phyloP scores from a whole-genome alignment of 1,140 invertebrate genomes.

The Drosophila repleta region DNA sequence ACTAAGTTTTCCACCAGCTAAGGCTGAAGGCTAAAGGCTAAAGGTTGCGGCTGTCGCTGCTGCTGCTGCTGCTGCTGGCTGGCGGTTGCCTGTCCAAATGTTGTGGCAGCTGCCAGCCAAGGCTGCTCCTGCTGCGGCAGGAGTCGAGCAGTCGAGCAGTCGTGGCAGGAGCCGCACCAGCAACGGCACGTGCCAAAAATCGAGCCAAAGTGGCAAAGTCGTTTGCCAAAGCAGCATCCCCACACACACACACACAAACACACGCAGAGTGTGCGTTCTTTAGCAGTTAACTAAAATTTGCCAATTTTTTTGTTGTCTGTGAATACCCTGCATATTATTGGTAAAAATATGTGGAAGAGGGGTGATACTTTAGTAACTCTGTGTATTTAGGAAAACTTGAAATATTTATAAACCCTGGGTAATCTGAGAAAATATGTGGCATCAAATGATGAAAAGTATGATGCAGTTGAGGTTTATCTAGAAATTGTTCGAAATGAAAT shows the following conservation, averaged over 20 bases:
- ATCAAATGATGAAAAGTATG: too few relatives aligned
- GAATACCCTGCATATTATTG: neutral
- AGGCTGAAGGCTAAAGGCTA: neutral
- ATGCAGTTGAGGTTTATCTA: too few relatives aligned
- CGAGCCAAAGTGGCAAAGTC: constrained; percentile 55
- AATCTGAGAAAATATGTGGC: too few relatives aligned
- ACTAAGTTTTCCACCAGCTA: constrained; percentile 50
- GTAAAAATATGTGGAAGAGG: neutral
- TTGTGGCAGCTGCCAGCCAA: constrained; percentile 12
- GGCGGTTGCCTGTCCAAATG: constrained; percentile 39
- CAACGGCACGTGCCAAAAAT: constrained; percentile 60
- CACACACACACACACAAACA: neutral
- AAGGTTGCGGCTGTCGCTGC: constrained; percentile 6
- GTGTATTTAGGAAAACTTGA: too few relatives aligned
- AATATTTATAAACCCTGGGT: too few relatives aligned
- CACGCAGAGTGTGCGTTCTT: neutral
- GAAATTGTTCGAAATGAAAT: too few relatives aligned
- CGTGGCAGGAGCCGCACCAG: neutral
- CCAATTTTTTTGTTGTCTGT: neutral
- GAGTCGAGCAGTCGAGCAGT: neutral
- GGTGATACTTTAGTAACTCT: neutral
- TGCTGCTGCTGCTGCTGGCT: neutral
- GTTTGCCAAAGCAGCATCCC: constrained; percentile 54
- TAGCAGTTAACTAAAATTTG: constrained; percentile 2
- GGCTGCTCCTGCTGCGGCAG: neutral